Evolutionary conservation across 2,113 vertebrate species (phyloP), one percentile per base, ranked within the genome.

Genomic region (Stegostoma tigrinum): DNA sequence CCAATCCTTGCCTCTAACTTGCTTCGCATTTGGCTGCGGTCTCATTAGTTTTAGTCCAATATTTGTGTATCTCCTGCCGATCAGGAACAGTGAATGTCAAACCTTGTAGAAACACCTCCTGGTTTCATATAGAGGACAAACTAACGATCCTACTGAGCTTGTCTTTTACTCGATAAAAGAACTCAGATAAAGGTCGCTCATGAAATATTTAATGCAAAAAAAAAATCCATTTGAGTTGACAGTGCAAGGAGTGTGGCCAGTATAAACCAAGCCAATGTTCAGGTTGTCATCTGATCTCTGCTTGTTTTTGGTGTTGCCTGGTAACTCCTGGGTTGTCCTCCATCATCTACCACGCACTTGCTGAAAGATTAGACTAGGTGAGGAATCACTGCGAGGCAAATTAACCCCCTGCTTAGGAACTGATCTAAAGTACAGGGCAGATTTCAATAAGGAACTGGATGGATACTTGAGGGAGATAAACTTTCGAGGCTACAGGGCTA

Each of bases 181-280:
- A 55, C 55, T 55, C 8, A 55, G 48, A 89, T 27, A 89, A 55
- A 89, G 42, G 86, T 55, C 45, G 23, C 86, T 89, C 86, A 55
- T 89, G 45, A 89, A 89, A 89, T 89, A 89, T 89, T 89, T 89
- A 52, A 89, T 23, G 86, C 48, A 15, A 89, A 87, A 89, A 89
- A 23, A 52, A 30, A 27, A 87, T 89, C 86, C 86, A 55, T 30
- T 89, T 89, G 45, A 55, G 86, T 89, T 30, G 48, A 89, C 24
- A 48, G 52, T 89, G 86, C 42, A 55, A 48, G 86, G 48, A 89
- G 80, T 21, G 80, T 42, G 80, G 80, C 80, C 80, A 83, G 21
- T 83, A 42, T 45, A 5, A 19, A 5, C 80, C 1, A 17, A 6
- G n/a, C 80, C 80, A 83, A 45, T 83, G 19, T 19, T 42, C 80